These are phyloP conservation scores for Lamprotornis superbus DNA, from an alignment of 2,113 vertebrate genomes.

Conservation along the genomic window DNA sequence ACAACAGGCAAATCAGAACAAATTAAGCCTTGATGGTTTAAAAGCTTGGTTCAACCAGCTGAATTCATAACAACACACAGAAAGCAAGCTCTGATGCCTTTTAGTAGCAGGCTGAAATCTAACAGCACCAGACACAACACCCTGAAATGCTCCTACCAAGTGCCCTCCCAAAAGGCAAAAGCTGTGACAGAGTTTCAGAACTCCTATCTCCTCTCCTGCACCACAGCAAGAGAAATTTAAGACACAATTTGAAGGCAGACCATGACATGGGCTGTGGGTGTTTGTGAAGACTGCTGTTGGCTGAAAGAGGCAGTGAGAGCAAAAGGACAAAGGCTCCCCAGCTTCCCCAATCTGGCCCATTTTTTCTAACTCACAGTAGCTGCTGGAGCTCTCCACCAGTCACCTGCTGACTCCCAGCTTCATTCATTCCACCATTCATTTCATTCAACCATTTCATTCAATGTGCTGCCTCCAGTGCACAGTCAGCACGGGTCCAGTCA, in stretches of 20 bases:
- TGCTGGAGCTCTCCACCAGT: background rate
- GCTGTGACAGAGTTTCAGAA: background rate
- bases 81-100: background rate
- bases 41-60: background rate
- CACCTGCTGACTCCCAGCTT: background rate
- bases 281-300: background rate
- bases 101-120: background rate
- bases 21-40: background rate
- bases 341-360: background rate
- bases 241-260: background rate
- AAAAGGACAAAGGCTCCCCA: background rate
- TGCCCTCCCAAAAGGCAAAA: background rate
- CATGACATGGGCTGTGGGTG: background rate
- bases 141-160: background rate
- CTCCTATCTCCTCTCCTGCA: background rate
- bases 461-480: background rate
- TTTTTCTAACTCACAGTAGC: background rate
- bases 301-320: background rate
- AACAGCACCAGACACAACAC: background rate
- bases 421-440: background rate
- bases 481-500: background rate
- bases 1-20: background rate
- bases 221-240: background rate
- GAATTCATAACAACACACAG: background rate
- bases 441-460: background rate